Percentiles rank a stretch among this genome's conserved stretches.
Evolutionary conservation across 53 echinoderm and acorn worm genomes (phyloP).

Genomic region (Luidia sarsii): DNA sequence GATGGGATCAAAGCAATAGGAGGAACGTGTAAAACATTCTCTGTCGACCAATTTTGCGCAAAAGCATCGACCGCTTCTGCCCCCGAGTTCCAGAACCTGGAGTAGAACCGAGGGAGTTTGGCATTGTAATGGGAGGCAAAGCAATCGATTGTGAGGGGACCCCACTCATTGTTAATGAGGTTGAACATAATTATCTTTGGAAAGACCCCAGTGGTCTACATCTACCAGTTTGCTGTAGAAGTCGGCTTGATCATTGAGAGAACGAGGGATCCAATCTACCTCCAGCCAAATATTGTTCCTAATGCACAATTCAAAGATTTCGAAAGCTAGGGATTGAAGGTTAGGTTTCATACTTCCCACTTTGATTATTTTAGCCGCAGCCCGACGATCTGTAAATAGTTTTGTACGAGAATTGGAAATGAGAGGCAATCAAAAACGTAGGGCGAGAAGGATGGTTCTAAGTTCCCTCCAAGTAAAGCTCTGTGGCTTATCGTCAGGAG

Average conservation of each 20-base stretch:
- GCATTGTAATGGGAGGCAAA: slow-evolving; percentile 6
- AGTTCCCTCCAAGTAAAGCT: slow-evolving; percentile 33
- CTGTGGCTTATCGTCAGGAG: slow-evolving; percentile 14
- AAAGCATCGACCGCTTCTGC: neutral
- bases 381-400: too few relatives aligned
- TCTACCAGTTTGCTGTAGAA: slow-evolving; percentile 37
- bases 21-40: neutral
- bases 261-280: slow-evolving; percentile 38
- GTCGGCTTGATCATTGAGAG: slow-evolving; percentile 33
- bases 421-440: neutral
- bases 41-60: slow-evolving; percentile 6
- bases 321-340: neutral
- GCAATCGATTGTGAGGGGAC: slow-evolving; percentile 17
- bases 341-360: neutral
- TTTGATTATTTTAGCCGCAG: neutral
- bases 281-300: neutral
- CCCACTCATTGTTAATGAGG: neutral
- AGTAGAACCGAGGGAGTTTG: slow-evolving; percentile 1
- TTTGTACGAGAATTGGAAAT: neutral
- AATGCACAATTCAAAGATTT: slow-evolving; percentile 15
- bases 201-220: slow-evolving; percentile 38
- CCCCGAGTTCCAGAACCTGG: slow-evolving; percentile 22
- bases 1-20: too few relatives aligned
- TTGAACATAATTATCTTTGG: neutral
- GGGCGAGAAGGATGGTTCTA: too few relatives aligned